Evolutionary conservation across 1,140 invertebrate species (phyloP).

Genomic region (Camponotus floridanus): DNA sequence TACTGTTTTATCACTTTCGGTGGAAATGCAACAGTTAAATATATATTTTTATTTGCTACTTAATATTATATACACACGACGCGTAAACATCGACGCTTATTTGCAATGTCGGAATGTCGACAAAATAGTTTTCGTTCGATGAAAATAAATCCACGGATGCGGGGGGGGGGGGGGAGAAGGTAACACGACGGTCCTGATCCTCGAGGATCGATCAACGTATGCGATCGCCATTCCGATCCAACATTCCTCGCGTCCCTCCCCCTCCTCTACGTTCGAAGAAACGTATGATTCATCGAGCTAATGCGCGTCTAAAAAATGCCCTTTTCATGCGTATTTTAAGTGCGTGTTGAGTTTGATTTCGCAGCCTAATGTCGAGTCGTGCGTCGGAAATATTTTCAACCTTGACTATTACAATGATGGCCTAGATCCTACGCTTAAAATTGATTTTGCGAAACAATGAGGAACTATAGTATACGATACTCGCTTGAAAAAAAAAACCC

Average conservation of each 20-base stretch:
- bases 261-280: slow-evolving; percentile 5
- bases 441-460: slow-evolving; percentile 26
- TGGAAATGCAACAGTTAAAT: slow-evolving; percentile 56
- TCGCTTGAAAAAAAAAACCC: neutral
- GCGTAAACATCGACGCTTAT: slow-evolving; percentile 33
- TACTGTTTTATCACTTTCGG: neutral
- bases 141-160: slow-evolving; percentile 43
- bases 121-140: slow-evolving; percentile 22
- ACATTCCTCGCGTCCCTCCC: slow-evolving; percentile 17
- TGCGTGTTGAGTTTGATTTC: slow-evolving; percentile 8
- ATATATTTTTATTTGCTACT: slow-evolving; percentile 45
- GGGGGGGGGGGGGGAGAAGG: neutral
- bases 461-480: slow-evolving; percentile 13
- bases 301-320: slow-evolving; percentile 42
- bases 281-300: slow-evolving; percentile 48
- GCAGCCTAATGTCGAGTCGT: neutral
- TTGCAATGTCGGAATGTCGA: slow-evolving; percentile 7
- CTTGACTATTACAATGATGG: neutral
- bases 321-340: neutral
- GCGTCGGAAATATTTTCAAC: slow-evolving; percentile 9
- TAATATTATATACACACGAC: slow-evolving; percentile 52
- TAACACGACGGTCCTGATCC: slow-evolving; percentile 17
- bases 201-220: slow-evolving; percentile 24
- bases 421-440: slow-evolving; percentile 1
- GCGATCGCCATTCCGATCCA: slow-evolving; percentile 17